Evolutionary conservation across 1,140 invertebrate species (phyloP).

Genomic region (Aporrectodea caliginosa): DNA sequence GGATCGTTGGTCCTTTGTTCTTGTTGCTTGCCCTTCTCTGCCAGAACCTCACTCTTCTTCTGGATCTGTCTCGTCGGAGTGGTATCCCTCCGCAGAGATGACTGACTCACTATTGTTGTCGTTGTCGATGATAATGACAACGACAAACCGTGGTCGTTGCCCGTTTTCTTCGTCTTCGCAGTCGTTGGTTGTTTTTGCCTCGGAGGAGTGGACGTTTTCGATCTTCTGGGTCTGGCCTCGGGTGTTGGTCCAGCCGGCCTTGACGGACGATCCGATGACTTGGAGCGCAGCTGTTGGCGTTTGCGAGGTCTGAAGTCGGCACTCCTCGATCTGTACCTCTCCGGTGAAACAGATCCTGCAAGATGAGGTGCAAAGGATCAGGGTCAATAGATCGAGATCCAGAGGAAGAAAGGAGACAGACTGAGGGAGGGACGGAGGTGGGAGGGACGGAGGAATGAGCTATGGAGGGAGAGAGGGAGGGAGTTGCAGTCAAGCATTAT

Average conservation of each 20-base stretch:
- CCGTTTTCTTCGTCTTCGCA: background rate
- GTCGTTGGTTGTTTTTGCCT: background rate
- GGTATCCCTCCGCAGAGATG: background rate
- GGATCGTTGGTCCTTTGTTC: no score
- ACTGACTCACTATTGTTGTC: background rate
- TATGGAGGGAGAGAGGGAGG: no score
- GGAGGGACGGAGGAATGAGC: no score
- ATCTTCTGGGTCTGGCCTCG: background rate
- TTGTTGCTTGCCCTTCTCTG: no score
- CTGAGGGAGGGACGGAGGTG: no score
- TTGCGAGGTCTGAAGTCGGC: background rate
- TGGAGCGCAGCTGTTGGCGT: background rate
- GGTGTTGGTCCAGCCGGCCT: background rate
- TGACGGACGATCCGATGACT: background rate
- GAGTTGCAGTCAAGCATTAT: no score
- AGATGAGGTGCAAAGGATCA: no score
- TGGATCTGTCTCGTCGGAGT: background rate
- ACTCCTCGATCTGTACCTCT: background rate
- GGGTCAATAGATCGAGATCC: no score
- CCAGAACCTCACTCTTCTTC: background rate
- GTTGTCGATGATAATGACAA: background rate
- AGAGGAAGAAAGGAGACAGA: no score
- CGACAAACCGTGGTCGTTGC: background rate
- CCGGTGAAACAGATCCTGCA: background rate
- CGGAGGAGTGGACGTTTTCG: background rate